These are phyloP conservation scores for Rhabdomys pumilio DNA, from an alignment of 2,797 vertebrate genomes.

Conservation along the genomic window DNA sequence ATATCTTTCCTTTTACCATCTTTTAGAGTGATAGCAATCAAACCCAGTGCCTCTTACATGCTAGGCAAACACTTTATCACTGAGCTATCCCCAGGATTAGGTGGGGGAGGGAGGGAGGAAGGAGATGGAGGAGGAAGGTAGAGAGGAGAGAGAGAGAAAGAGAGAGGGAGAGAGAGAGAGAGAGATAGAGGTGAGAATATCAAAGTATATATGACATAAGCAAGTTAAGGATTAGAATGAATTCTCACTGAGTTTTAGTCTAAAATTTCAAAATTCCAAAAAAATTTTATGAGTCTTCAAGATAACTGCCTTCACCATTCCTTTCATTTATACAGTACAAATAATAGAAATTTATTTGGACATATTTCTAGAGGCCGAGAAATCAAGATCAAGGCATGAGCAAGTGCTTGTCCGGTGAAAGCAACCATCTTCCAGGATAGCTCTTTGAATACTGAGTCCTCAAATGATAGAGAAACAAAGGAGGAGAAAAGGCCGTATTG, in stretches of 20 bases:
- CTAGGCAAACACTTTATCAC: not conserved
- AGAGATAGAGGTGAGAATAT: not conserved
- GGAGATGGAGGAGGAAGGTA: too few species aligned
- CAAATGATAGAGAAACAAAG: not conserved
- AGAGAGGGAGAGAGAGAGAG: too few species aligned
- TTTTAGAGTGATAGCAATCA: not conserved
- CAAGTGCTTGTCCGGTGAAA: not conserved
- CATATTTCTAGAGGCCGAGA: not conserved
- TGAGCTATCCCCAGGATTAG: not conserved
- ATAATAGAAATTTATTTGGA: not conserved
- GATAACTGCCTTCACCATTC: not conserved
- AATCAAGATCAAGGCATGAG: not conserved
- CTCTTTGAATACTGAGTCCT: not conserved
- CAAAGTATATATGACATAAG: not conserved
- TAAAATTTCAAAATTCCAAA: not conserved
- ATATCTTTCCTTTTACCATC: not conserved
- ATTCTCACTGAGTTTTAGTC: not conserved
- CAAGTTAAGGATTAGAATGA: not conserved
- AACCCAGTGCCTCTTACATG: not conserved
- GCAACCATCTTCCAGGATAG: not conserved
- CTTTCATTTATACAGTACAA: not conserved
- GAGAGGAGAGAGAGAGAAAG: rapidly evolving
- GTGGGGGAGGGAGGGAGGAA: not conserved
- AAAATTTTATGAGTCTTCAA: not conserved
- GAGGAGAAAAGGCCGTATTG: not conserved